These are phyloP conservation scores for Fissipunctia ypsillon DNA, from an alignment of 2,888 invertebrate genomes.

Conservation along the genomic window DNA sequence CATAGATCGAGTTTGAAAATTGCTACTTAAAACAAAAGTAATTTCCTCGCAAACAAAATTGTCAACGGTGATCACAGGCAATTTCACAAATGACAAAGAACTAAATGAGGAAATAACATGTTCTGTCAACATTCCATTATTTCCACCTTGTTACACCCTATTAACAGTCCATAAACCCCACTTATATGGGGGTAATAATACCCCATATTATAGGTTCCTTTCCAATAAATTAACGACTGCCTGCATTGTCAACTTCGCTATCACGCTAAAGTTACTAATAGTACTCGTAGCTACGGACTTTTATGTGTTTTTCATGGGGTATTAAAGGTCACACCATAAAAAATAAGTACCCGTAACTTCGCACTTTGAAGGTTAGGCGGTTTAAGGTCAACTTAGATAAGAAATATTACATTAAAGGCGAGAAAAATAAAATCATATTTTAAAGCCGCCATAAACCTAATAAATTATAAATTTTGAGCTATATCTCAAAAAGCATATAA, in stretches of 20 bases:
- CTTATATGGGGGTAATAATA: constrained; percentile 27
- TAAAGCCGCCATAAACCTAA: constrained; percentile 3
- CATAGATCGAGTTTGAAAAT: constrained; percentile 31
- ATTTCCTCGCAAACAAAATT: constrained; percentile 27
- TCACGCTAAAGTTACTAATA: constrained; percentile 54
- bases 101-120: constrained; percentile 46
- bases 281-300: constrained; percentile 30
- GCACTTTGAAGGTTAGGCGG: constrained; percentile 50
- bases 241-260: constrained; percentile 62
- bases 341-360: constrained; percentile 65
- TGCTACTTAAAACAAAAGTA: constrained; percentile 19
- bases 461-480: constrained; percentile 15
- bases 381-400: constrained; percentile 59
- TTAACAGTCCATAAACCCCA: constrained; percentile 47
- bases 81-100: constrained; percentile 26
- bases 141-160: constrained; percentile 35
- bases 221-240: constrained; percentile 53
- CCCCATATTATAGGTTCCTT: constrained; percentile 18
- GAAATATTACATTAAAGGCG: constrained; percentile 32
- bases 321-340: constrained; percentile 69
- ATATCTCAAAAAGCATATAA: constrained; percentile 6
- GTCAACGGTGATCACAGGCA: constrained; percentile 5
- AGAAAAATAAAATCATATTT: constrained; percentile 34
- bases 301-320: constrained; percentile 66
- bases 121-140: constrained; percentile 15